A percentile compares a stretch with the other conserved stretches of the same genome.
Evolutionary conservation across 1,140 invertebrate genomes (phyloP).

Genomic region (Bilobella aurantiaca): DNA sequence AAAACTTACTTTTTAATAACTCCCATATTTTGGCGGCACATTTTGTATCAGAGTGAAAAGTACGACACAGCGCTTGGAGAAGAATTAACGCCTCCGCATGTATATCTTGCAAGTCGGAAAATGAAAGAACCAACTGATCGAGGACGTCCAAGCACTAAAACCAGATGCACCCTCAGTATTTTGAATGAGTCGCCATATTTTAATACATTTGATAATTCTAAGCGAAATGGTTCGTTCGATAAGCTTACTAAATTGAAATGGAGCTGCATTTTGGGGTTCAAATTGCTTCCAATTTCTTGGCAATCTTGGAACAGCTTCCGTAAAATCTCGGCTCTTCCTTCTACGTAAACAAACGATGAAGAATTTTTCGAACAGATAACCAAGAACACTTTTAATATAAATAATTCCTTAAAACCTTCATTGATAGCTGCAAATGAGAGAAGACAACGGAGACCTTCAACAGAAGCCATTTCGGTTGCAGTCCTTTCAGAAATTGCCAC

Average conservation of each 20-base stretch:
- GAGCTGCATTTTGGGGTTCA: conserved; percentile 4
- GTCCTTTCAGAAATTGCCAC: conserved; percentile 5
- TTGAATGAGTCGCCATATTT: not conserved
- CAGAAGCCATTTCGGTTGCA: conserved; percentile 9
- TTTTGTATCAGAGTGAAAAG: conserved; percentile 7
- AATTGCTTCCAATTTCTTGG: not conserved
- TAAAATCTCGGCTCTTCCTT: conserved; percentile 13
- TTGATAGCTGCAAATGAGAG: conserved; percentile 4
- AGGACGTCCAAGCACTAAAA: conserved; percentile 13
- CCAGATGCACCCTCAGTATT: not conserved
- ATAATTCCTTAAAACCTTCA: not conserved
- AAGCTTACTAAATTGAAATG: conserved; percentile 20
- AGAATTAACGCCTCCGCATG: conserved; percentile 1
- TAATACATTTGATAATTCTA: not conserved
- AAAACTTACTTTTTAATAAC: conserved; percentile 23
- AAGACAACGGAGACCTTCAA: conserved; percentile 15
- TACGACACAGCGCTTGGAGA: conserved; percentile 21
- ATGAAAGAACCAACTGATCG: not conserved
- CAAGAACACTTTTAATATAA: not conserved
- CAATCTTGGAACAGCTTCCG: conserved; percentile 3
- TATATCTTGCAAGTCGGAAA: not conserved
- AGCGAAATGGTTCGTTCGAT: no score
- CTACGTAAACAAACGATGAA: conserved; percentile 14
- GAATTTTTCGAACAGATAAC: not conserved
- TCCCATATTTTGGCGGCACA: conserved; percentile 23